Evolutionary conservation across 2,888 invertebrate species (phyloP).

Genomic region (Chrysolina haemoptera): DNA sequence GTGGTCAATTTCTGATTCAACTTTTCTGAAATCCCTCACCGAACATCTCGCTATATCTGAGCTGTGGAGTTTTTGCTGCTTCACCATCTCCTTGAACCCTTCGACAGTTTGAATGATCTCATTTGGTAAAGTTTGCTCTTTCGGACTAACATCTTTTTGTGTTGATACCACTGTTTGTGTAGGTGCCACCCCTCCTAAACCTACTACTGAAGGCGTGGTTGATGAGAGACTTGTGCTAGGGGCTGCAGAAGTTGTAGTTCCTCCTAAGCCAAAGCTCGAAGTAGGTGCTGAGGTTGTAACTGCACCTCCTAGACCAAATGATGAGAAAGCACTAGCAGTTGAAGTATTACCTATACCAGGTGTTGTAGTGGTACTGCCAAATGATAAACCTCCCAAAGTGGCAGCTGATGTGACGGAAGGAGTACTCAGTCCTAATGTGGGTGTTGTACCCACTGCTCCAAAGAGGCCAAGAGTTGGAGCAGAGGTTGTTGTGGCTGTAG

Average conservation of each 20-base stretch:
- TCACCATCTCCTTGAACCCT: slow-evolving; percentile 86
- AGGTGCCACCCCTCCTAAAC: slow-evolving; percentile 82
- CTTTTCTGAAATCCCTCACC: slow-evolving; percentile 75
- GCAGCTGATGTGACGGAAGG: slow-evolving; percentile 34
- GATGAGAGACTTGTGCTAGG: slow-evolving; percentile 24
- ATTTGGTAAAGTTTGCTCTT: slow-evolving; percentile 81
- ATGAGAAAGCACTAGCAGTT: slow-evolving; percentile 35
- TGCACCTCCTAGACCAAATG: slow-evolving; percentile 35
- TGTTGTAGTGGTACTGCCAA: slow-evolving; percentile 37
- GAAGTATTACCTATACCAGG: slow-evolving; percentile 24
- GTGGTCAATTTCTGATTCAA: slow-evolving; percentile 76
- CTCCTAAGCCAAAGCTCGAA: slow-evolving; percentile 39
- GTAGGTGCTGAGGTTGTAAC: slow-evolving; percentile 40
- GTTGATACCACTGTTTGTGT: slow-evolving; percentile 67
- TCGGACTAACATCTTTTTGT: slow-evolving; percentile 72
- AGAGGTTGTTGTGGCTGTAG: slow-evolving; percentile 27
- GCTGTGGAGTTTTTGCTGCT: slow-evolving; percentile 83
- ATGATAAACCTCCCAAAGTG: slow-evolving; percentile 41
- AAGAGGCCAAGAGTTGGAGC: slow-evolving; percentile 27
- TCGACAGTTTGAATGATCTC: slow-evolving; percentile 86
- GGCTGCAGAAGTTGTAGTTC: slow-evolving; percentile 37
- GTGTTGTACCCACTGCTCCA: slow-evolving; percentile 19
- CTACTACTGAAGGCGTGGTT: slow-evolving; percentile 65
- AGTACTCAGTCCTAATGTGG: slow-evolving; percentile 40
- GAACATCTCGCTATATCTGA: slow-evolving; percentile 69